Evolutionary conservation across 2,113 vertebrate genomes (phyloP).

Genomic region (Pao palembangensis): DNA sequence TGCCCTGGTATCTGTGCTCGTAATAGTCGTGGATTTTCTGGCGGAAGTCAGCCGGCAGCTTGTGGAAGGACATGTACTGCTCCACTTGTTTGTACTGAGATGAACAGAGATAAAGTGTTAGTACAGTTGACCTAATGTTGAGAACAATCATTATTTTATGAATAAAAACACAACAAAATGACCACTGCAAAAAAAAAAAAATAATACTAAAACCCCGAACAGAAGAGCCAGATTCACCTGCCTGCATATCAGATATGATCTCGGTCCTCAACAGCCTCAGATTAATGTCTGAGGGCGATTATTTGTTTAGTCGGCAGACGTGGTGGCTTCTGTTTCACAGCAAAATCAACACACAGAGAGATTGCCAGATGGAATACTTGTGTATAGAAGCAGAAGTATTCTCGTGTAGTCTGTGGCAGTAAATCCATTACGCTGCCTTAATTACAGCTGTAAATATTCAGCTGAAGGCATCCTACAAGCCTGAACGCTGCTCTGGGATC

Average conservation of each 20-base stretch:
- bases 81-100: slow-evolving; percentile 97
- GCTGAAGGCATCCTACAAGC: background rate
- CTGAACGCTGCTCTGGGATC: no score
- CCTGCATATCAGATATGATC: slow-evolving; percentile 5
- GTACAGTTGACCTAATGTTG: background rate
- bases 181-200: background rate
- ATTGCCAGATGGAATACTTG: slow-evolving; percentile 4
- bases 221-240: slow-evolving; percentile 33
- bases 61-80: slow-evolving; percentile 99
- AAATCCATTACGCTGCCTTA: slow-evolving; percentile 1
- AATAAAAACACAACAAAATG: no score
- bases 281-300: slow-evolving; percentile 11
- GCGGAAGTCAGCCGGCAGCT: slow-evolving; percentile 92
- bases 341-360: slow-evolving; percentile 11
- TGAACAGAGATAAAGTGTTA: slow-evolving; percentile 17
- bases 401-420: background rate
- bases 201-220: background rate
- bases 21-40: slow-evolving; percentile 98
- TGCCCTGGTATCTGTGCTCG: slow-evolving; percentile 97
- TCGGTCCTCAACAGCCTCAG: slow-evolving; percentile 7
- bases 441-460: background rate
- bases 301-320: slow-evolving; percentile 18
- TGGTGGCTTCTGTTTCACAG: background rate
- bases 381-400: slow-evolving; percentile 12
- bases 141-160: background rate